Percentiles rank a stretch among this genome's conserved stretches.
Conservation (phyloP, 1,140 invertebrate genomes). For the Drosophila tsacasi region DNA sequence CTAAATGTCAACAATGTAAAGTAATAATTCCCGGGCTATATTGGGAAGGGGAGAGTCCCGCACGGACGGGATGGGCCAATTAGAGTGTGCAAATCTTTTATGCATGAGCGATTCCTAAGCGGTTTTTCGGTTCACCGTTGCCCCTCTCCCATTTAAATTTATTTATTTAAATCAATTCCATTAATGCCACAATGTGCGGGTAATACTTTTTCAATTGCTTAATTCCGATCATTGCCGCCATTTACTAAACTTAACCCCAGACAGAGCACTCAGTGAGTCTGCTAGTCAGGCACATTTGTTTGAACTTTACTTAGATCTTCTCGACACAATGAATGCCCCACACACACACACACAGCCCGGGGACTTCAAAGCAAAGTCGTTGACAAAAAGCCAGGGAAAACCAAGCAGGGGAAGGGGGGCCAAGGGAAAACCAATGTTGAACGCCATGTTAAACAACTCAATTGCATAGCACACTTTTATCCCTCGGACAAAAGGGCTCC, state of each 20-base stretch:
- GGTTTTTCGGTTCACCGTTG: slow-evolving; percentile 49
- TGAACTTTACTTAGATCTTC: slow-evolving; percentile 50
- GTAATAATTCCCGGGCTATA: slow-evolving; percentile 13
- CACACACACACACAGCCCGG: slow-evolving; percentile 3
- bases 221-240: slow-evolving; percentile 36
- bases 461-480: slow-evolving; percentile 67
- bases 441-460: slow-evolving; percentile 79
- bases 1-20: slow-evolving; percentile 61
- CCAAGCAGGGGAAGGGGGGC: not conserved
- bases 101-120: slow-evolving; percentile 73
- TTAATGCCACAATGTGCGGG: slow-evolving; percentile 64
- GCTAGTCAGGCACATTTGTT: slow-evolving; percentile 14
- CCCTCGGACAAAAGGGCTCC: slow-evolving; percentile 46
- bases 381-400: slow-evolving; percentile 22
- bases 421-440: slow-evolving; percentile 58
- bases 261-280: not conserved
- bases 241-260: slow-evolving; percentile 43
- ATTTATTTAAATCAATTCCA: slow-evolving; percentile 75
- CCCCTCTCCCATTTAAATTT: slow-evolving; percentile 46
- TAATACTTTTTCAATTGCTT: slow-evolving; percentile 33
- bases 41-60: slow-evolving; percentile 20
- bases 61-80: slow-evolving; percentile 58
- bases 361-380: slow-evolving; percentile 34
- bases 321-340: slow-evolving; percentile 19
- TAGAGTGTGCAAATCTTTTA: slow-evolving; percentile 76